These are phyloP conservation scores for Aphelocoma coerulescens DNA, from an alignment of 2,113 vertebrate genomes.

Conservation along the genomic window DNA sequence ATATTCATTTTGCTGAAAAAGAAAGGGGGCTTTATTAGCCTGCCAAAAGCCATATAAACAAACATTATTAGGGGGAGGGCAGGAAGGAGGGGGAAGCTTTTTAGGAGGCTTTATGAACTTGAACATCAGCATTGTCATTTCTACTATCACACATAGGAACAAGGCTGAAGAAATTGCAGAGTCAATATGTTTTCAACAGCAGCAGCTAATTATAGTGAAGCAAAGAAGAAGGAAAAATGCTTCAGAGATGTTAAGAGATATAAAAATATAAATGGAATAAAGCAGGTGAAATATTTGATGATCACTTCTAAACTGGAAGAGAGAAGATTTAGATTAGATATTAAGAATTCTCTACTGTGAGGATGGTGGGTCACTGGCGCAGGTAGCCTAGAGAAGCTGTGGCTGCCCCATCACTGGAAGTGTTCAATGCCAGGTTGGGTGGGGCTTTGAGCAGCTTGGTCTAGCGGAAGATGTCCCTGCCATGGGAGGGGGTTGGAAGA, in stretches of 20 bases:
- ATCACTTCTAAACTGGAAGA: background rate
- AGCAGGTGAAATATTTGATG: background rate
- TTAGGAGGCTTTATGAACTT: background rate
- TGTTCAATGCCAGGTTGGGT: no score
- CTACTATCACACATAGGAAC: fast-evolving
- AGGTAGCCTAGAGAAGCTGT: background rate
- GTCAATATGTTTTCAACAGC: background rate
- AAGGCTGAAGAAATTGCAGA: background rate
- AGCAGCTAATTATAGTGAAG: background rate
- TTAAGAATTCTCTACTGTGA: background rate
- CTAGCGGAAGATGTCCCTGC: background rate
- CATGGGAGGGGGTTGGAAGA: fast-evolving
- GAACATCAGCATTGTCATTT: background rate
- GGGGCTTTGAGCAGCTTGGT: background rate
- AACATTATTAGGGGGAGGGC: background rate
- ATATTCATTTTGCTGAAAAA: background rate
- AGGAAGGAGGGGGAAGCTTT: background rate
- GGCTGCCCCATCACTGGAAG: background rate
- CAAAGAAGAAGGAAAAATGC: background rate
- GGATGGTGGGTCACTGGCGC: background rate
- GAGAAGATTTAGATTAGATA: background rate
- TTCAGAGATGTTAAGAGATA: background rate
- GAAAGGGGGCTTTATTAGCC: background rate
- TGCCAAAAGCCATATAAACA: background rate
- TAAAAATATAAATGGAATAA: background rate